These are phyloP conservation scores for Helicoverpa zea DNA, from an alignment of 1,140 invertebrate species.

Conservation along the genomic window DNA sequence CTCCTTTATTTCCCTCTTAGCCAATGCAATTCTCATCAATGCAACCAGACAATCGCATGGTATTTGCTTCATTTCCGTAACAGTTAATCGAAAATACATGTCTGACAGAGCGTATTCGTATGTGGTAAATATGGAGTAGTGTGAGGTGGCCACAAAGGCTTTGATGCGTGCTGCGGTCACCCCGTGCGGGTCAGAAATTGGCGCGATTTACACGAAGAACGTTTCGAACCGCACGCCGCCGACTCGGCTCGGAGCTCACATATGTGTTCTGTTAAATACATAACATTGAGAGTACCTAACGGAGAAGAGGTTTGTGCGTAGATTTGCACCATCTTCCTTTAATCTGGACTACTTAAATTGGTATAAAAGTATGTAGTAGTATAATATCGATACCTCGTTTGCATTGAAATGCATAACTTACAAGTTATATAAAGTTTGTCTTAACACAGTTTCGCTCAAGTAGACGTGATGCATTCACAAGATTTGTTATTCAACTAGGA, in stretches of 20 bases:
- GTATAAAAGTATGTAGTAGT: too few relatives aligned
- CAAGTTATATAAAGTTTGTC: too few relatives aligned
- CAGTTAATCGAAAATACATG: constrained; percentile 58
- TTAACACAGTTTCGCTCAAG: too few relatives aligned
- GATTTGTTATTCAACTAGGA: constrained; percentile 3
- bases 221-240: constrained; percentile 60
- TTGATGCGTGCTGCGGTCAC: constrained; percentile 79
- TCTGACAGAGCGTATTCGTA: constrained; percentile 59
- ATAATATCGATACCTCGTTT: too few relatives aligned
- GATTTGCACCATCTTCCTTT: constrained; percentile 1
- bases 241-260: constrained; percentile 19
- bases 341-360: too few relatives aligned
- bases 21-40: constrained; percentile 13
- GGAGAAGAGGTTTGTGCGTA: constrained; percentile 11
- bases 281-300: constrained; percentile 27
- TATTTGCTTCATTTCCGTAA: constrained; percentile 51
- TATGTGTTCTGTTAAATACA: constrained; percentile 35
- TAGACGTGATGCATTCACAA: neutral
- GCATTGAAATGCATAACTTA: too few relatives aligned
- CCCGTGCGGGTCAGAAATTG: constrained; percentile 79
- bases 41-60: constrained; percentile 41
- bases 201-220: constrained; percentile 74
- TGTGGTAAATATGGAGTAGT: constrained; percentile 67
- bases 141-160: constrained; percentile 72
- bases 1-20: neutral